Evolutionary conservation across 2,797 vertebrate species (phyloP).

Genomic region (Clarias platycephalus): DNA sequence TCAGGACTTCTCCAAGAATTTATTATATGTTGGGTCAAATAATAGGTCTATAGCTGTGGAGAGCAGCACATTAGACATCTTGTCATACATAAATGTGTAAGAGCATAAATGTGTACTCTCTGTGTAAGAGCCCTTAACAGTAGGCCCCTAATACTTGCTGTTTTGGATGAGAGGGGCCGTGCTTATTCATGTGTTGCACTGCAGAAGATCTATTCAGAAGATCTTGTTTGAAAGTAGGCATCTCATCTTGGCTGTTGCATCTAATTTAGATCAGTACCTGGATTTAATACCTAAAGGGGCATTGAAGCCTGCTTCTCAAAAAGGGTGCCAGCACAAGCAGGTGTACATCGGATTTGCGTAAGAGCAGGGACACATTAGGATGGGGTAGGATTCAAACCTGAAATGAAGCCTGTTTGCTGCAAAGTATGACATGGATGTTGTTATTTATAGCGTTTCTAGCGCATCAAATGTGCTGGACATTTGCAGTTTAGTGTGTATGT

Average conservation of each 20-base stretch:
- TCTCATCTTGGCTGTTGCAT: not conserved
- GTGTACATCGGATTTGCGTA: not conserved
- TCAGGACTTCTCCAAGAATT: not conserved
- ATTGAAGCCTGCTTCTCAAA: not conserved
- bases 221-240: not conserved
- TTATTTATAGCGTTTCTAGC: not conserved
- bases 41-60: not conserved
- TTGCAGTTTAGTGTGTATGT: not conserved
- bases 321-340: not conserved
- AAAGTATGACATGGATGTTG: not conserved
- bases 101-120: too few relatives aligned
- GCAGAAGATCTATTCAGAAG: not conserved
- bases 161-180: not conserved
- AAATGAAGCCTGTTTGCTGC: not conserved
- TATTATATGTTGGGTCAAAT: not conserved
- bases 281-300: not conserved
- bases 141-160: not conserved
- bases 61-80: not conserved
- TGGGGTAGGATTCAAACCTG: not conserved
- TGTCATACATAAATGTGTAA: not conserved
- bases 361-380: not conserved
- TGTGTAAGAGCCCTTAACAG: not conserved
- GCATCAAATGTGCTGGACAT: not conserved
- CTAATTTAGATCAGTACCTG: not conserved
- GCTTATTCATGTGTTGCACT: not conserved